Base-by-base conservation (phyloP, 2,888 invertebrate species). In the Criorhina ranunculi region DNA sequence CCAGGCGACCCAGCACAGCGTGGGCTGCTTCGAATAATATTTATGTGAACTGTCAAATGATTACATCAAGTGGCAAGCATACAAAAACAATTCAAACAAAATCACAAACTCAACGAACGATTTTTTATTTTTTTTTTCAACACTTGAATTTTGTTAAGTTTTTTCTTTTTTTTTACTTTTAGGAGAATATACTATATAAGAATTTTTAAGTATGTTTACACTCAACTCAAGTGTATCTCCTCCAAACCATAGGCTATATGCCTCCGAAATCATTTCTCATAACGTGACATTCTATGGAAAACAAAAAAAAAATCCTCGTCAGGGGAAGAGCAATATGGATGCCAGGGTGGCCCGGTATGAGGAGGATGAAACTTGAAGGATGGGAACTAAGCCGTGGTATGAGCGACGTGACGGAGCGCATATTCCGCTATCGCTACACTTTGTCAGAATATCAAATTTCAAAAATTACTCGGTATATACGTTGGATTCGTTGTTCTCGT, bases 381-480 rank as follows among this genome's bases (percentile, higher is more conserved):
- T 82, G 81, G 64, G 70, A 70, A 82, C 76, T 44, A 70, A 81
- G 64, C 70, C 77, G 44, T 66, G 62, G 33, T 70, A 31, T 42
- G 33, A 78, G 70, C 40, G 70, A 85, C 79, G 83, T 79, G 83
- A 85, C 83, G 83, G 66, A 79, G 83, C 69, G 67, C 69, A 75
- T 75, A 75, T 85, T 79, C 69, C 75, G 83, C 69, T 85, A 79
- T 85, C 83, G 79, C 75, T 85, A 79, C 69, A 85, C 75, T 85
- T 85, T 85, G 79, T 79, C 79, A 79, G 83, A 79, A 75, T 79
- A 79, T 85, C 83, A 83, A 78, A 83, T 83, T 79, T 83, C 83
- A 75, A 85, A 85, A 85, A 75, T 79, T 85, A 79, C 83, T 69
- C 33, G 55, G 57, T 62, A 64, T 73, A 40, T 73, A 64, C 67